phyloP scores from a whole-genome alignment of 2,888 invertebrate genomes.

The Morpho achilles region DNA sequence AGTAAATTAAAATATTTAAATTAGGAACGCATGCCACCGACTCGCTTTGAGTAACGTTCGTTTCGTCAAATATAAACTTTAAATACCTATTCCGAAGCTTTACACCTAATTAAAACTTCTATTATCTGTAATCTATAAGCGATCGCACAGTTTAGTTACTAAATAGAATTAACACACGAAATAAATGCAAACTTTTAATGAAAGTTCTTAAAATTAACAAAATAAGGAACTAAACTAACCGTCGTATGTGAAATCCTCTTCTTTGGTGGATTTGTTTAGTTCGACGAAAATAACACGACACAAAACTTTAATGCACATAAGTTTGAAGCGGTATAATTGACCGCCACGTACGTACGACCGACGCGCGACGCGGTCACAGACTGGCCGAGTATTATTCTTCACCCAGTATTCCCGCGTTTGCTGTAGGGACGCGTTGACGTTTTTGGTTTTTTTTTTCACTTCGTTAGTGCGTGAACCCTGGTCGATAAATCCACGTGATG shows the following conservation, averaged over 20 bases:
- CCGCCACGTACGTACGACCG: constrained; percentile 40
- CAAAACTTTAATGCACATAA: constrained; percentile 26
- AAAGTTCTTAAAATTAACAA: neutral
- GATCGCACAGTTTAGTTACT: no score
- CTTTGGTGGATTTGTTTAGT: constrained; percentile 1
- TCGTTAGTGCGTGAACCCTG: constrained; percentile 40
- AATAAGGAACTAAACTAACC: constrained; percentile 13
- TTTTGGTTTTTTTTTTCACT: constrained; percentile 50
- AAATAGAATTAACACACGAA: no score
- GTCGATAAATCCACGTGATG: constrained; percentile 41
- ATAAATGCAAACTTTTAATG: no score
- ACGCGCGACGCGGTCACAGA: constrained; percentile 45
- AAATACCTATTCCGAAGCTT: no score
- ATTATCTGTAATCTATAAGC: no score
- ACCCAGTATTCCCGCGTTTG: constrained; percentile 41
- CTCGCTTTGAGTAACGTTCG: no score
- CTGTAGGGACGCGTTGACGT: constrained; percentile 42
- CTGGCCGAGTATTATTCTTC: constrained; percentile 42
- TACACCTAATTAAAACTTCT: no score
- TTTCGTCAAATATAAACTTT: no score
- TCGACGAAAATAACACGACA: constrained; percentile 15
- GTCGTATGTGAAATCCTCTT: constrained; percentile 13
- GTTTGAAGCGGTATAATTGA: constrained; percentile 36
- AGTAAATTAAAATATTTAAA: neutral
- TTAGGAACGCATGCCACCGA: neutral